Evolutionary conservation across 2,113 vertebrate genomes (phyloP).

Genomic region (Crotalus viridis): DNA sequence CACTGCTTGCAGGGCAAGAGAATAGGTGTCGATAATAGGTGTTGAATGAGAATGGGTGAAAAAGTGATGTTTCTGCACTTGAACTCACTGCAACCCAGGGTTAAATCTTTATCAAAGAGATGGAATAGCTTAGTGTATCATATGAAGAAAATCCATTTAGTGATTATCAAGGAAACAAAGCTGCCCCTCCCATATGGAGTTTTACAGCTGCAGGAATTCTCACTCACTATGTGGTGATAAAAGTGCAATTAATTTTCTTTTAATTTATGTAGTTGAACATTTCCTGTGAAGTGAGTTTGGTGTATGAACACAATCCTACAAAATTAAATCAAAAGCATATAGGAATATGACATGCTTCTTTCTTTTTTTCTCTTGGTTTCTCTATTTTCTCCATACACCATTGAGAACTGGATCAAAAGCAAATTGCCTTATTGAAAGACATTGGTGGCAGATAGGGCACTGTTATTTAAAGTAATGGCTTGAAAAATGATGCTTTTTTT

Average conservation of each 20-base stretch:
- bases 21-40: not conserved
- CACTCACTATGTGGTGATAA: not conserved
- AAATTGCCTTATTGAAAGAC: not conserved
- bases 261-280: not conserved
- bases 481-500: not conserved
- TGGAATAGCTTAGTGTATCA: not conserved
- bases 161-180: not conserved
- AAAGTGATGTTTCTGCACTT: not conserved
- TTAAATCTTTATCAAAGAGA: not conserved
- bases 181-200: not conserved
- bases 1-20: not conserved
- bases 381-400: not conserved
- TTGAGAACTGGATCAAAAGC: not conserved
- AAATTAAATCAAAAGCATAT: not conserved
- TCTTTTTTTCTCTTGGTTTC: not conserved
- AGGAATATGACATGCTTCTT: not conserved
- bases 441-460: not conserved
- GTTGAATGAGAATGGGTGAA: no score
- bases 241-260: not conserved
- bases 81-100: not conserved
- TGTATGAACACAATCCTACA: not conserved
- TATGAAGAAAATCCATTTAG: not conserved
- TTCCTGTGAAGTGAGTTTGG: not conserved
- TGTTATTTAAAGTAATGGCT: slow-evolving; percentile 4
- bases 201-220: not conserved